Conservation (phyloP, 1,140 invertebrate species). For the Latrodectus geometricus region DNA sequence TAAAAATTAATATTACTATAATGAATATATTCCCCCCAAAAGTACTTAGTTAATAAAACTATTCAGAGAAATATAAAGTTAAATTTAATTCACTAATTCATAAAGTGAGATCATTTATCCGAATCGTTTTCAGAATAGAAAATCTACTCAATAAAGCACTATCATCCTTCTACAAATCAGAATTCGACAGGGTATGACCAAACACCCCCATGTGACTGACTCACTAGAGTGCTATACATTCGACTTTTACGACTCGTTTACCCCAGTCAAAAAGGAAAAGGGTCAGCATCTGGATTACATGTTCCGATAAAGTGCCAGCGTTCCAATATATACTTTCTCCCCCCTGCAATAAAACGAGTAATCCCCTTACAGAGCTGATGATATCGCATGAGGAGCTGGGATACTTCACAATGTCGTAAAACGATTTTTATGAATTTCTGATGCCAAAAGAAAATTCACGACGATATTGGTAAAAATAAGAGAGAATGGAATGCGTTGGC, state of each 20-base stretch:
- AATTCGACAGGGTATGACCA: not conserved
- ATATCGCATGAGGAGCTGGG: not conserved
- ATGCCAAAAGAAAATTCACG: not conserved
- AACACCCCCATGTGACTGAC: conserved; percentile 10
- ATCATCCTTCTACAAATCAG: not conserved
- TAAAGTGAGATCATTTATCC: too few species aligned
- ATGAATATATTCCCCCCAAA: too few species aligned
- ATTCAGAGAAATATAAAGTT: too few species aligned
- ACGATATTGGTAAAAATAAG: not conserved
- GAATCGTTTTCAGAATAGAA: too few species aligned
- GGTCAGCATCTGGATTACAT: conserved; percentile 13
- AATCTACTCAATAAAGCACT: too few species aligned
- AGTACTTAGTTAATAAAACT: too few species aligned
- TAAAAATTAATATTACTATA: too few species aligned
- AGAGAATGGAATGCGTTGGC: too few species aligned
- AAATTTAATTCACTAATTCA: too few species aligned
- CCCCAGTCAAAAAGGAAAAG: not conserved
- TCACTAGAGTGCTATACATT: conserved; percentile 15
- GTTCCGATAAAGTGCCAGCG: not conserved
- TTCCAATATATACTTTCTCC: not conserved
- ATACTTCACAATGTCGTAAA: not conserved
- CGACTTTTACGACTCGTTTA: conserved; percentile 35
- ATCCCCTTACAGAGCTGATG: not conserved
- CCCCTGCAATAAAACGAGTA: not conserved
- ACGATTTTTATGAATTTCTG: not conserved